These are phyloP conservation scores for Drosophila monieri DNA, from an alignment of 2,888 invertebrate species.

Conservation along the genomic window DNA sequence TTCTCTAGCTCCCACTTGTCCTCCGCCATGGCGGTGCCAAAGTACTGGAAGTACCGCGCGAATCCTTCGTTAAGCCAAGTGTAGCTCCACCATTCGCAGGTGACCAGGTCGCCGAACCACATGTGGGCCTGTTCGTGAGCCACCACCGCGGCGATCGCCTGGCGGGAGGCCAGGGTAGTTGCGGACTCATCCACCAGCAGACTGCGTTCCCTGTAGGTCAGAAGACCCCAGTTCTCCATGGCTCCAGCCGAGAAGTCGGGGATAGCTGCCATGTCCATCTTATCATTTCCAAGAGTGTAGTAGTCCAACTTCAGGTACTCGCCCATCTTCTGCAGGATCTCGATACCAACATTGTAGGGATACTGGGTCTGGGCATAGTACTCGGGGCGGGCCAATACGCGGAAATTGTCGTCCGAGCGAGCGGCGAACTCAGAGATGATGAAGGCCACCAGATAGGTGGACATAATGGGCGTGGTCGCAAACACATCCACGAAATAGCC, in stretches of 20 bases:
- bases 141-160: constrained; percentile 86
- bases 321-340: constrained; percentile 85
- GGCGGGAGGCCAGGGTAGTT: constrained; percentile 86
- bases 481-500: constrained; percentile 72
- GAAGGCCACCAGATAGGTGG: constrained; percentile 92
- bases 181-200: constrained; percentile 87
- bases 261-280: constrained; percentile 93
- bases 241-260: constrained; percentile 93
- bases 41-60: constrained; percentile 90
- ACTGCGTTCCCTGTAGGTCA: constrained; percentile 91
- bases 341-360: constrained; percentile 86
- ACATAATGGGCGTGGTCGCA: constrained; percentile 87
- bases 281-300: constrained; percentile 86
- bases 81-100: constrained; percentile 85
- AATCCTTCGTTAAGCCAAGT: constrained; percentile 89
- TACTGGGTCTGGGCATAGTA: constrained; percentile 88
- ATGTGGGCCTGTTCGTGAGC: constrained; percentile 86
- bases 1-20: constrained; percentile 87
- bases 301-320: constrained; percentile 86
- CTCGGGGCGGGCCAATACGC: constrained; percentile 89
- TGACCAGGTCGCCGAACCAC: constrained; percentile 88
- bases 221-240: constrained; percentile 96
- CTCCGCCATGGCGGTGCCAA: constrained; percentile 85
- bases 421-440: constrained; percentile 87
- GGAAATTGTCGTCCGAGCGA: constrained; percentile 63